Conservation (phyloP, 2,888 invertebrate genomes). For the Congeria kusceri region DNA sequence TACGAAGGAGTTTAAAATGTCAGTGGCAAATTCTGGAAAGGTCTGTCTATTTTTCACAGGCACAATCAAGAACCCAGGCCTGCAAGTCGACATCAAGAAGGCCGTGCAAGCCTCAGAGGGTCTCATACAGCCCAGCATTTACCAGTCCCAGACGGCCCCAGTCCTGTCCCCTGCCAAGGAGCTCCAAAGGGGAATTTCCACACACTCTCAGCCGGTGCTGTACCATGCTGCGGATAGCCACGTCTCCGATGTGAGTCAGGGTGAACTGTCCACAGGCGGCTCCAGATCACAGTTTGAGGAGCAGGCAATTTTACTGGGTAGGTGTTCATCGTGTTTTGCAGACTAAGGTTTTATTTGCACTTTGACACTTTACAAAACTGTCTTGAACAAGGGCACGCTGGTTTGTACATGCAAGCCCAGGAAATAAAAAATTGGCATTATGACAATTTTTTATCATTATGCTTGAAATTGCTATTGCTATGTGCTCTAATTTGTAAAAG, state of each 20-base stretch:
- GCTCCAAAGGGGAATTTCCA: slow-evolving; percentile 4
- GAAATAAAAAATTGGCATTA: no score
- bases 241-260: neutral
- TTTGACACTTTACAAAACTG: no score
- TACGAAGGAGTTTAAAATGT: no score
- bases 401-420: no score
- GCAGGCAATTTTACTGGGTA: slow-evolving; percentile 49
- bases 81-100: slow-evolving; percentile 39
- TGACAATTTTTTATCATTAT: no score
- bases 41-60: neutral
- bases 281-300: slow-evolving; percentile 47
- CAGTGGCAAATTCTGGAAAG: neutral
- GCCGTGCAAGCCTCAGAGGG: slow-evolving; percentile 17
- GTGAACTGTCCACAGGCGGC: neutral
- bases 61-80: neutral
- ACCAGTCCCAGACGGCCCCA: slow-evolving; percentile 39
- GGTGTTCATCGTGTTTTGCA: slow-evolving; percentile 1
- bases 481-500: no score
- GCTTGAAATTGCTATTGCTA: no score
- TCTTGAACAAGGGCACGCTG: no score
- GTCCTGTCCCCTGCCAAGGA: slow-evolving; percentile 39
- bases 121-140: neutral
- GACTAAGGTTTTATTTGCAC: neutral
- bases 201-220: neutral
- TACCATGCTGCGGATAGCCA: neutral